Conservation (phyloP, 2,113 vertebrate genomes). For the Cervus canadensis region DNA sequence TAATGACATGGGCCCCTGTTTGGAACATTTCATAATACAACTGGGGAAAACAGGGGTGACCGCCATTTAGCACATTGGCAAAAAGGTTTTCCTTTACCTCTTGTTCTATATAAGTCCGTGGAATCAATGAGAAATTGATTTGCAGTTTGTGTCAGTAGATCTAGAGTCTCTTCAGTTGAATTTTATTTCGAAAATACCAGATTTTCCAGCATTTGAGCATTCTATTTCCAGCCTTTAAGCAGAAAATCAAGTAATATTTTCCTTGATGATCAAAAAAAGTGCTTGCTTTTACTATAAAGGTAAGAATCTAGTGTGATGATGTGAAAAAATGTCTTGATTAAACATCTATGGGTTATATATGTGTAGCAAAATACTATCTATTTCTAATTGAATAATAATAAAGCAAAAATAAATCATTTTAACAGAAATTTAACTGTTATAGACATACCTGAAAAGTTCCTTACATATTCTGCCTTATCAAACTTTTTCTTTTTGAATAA, state of each 20-base stretch:
- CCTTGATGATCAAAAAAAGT: not conserved
- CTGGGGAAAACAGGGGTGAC: constrained; percentile 24
- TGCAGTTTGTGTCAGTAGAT: constrained; percentile 42
- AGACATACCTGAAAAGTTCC: not conserved
- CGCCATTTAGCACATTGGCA: constrained; percentile 58
- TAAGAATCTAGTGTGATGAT: not conserved
- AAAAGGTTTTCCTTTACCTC: constrained; percentile 33
- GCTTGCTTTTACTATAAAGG: not conserved
- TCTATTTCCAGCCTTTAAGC: not conserved
- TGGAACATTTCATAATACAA: constrained; percentile 62
- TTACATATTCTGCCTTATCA: not conserved
- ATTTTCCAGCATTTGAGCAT: not conserved
- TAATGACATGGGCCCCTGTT: constrained; percentile 55
- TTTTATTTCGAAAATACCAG: not conserved
- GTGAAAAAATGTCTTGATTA: not conserved
- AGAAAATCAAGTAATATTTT: not conserved
- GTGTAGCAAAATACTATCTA: not conserved
- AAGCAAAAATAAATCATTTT: not conserved
- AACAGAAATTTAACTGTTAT: not conserved
- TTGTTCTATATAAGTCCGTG: constrained; percentile 42
- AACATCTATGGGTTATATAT: not conserved
- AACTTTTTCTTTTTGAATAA: not conserved
- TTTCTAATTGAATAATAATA: not conserved
- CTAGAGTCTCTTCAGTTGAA: not conserved
- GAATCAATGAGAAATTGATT: constrained; percentile 41